Evolutionary conservation across 2,888 invertebrate genomes (phyloP), one percentile per base, ranked within the genome.

Genomic region (Seira ritae): DNA sequence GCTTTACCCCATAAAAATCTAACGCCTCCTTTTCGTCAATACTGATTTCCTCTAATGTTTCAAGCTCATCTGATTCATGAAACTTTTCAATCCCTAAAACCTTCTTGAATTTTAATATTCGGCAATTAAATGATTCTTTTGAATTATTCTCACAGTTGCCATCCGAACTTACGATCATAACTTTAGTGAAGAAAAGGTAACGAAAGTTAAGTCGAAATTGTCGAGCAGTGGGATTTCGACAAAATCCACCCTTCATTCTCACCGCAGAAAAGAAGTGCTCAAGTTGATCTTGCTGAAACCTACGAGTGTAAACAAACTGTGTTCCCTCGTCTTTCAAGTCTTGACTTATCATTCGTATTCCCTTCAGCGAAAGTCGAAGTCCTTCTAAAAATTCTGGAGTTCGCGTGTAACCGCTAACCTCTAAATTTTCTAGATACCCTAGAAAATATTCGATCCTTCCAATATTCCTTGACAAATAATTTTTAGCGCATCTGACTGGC

Each of bases 291-390:
- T 75, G 67, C 17, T 75, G 75, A 0, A 75, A 42, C 37, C 23
- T 17, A 3, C 75, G 22, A 31, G 75, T 75, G 8, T 19, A 42
- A 0, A 75, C 15, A 23, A 22, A 67, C 17, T 19, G 2, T 17
- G 66, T 46, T 1, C 75, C 75, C n/a, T 75, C 75, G 10, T 8
- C 10, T 12, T 20, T 20, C 60, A 77, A 19, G 22, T 77, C 77
- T 4, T n/a, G 4, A 2, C 20, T 15, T 10, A 77, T 10, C 1
- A 10, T 2, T 6, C 31, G 50, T 17, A 77, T 24, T 4, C 69
- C 60, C 1, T 17, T 0, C 2, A 77, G 10, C 1, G 77, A 60
- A 1, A 69, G 6, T 12, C 22, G 20, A 17, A 77, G 22, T 1
- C 68, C 77, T 3, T n/a, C 6, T 23, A 67, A 24, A 24, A 75